Evolutionary conservation across 2,113 vertebrate species (phyloP).

Genomic region (Rhabdornis inornatus): DNA sequence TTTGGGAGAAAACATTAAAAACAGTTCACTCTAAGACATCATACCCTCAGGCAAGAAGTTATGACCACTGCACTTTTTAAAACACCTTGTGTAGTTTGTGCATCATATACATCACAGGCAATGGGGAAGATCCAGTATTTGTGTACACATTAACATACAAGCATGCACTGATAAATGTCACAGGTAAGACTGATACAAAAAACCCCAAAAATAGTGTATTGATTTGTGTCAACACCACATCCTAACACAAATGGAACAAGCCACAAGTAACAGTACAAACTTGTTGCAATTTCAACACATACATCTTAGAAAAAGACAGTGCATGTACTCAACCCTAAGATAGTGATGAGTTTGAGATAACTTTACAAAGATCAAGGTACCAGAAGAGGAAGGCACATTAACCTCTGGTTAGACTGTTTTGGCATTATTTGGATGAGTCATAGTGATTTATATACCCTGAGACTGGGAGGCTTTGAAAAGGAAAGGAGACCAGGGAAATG

Average conservation of each 20-base stretch:
- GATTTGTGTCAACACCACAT: not conserved
- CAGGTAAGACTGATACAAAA: not conserved
- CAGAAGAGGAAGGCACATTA: constrained; percentile 50
- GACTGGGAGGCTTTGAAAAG: constrained; percentile 16
- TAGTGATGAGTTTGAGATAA: not conserved
- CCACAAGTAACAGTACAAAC: not conserved
- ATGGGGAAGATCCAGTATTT: not conserved
- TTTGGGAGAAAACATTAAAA: not conserved
- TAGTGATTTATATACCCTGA: constrained; percentile 42
- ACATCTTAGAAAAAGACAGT: not conserved
- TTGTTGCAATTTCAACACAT: not conserved
- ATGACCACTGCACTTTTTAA: not conserved
- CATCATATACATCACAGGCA: not conserved
- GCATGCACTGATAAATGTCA: not conserved
- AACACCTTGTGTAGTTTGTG: not conserved
- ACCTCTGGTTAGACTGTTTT: constrained; percentile 35
- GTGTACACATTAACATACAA: not conserved
- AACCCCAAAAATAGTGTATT: not conserved
- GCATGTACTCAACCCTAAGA: not conserved
- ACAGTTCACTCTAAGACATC: not conserved
- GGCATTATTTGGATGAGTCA: constrained; percentile 20
- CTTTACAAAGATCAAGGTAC: constrained; percentile 51
- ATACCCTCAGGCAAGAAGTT: not conserved
- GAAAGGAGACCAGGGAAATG: not conserved
- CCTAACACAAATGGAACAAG: not conserved